phyloP scores from a whole-genome alignment of 2,797 vertebrate genomes.

The Buphagus erythrorhynchus region DNA sequence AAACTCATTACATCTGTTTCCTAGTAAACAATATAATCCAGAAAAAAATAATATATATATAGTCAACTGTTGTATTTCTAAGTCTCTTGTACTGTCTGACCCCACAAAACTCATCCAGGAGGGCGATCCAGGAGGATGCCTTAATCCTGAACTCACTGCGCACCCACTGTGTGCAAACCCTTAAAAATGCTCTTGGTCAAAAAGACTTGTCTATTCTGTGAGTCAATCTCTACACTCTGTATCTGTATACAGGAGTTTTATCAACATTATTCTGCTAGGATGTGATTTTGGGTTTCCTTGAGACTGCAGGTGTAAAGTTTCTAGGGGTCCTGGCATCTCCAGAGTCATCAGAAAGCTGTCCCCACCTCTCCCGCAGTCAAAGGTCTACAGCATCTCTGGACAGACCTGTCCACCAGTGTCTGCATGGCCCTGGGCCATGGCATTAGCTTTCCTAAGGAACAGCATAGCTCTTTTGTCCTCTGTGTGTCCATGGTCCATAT shows the following conservation, averaged over 20 bases:
- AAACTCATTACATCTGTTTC: neutral
- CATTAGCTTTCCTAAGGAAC: neutral
- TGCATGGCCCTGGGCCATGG: neutral
- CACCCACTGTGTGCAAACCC: neutral
- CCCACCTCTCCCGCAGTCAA: neutral
- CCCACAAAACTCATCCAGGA: neutral
- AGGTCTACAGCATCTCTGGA: neutral
- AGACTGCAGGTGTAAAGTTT: neutral
- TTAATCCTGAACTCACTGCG: neutral
- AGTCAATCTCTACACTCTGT: neutral
- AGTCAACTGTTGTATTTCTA: neutral
- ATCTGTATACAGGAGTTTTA: neutral
- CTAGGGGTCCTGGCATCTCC: neutral
- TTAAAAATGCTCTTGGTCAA: neutral
- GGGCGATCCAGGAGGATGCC: neutral
- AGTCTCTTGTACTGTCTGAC: neutral
- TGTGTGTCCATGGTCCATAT: too few species aligned
- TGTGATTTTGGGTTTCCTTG: neutral
- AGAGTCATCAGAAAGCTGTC: neutral
- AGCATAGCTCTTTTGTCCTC: neutral
- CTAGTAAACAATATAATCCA: neutral
- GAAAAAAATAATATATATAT: neutral
- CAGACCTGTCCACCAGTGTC: neutral
- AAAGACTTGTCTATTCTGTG: neutral
- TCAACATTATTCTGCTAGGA: neutral